These are phyloP conservation scores for Euphydryas editha DNA, from an alignment of 2,888 invertebrate species.

Conservation along the genomic window DNA sequence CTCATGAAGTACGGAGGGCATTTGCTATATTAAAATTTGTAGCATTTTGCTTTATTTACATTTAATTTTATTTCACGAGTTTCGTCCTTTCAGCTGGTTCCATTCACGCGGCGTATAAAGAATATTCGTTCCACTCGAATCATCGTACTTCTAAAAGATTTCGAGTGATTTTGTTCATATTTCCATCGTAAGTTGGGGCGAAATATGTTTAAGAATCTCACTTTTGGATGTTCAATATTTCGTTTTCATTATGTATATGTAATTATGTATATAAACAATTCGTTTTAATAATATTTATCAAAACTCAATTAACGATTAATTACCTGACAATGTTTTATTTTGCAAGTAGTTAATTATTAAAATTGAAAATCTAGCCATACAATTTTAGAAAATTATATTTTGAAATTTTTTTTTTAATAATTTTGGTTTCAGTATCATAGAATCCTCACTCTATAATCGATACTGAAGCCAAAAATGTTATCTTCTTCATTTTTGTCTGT, in stretches of 20 bases:
- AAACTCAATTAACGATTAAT: too few species aligned
- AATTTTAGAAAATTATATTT: too few species aligned
- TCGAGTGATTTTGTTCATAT: slow-evolving; percentile 40
- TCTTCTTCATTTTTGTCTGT: too few species aligned
- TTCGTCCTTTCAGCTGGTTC: slow-evolving; percentile 45
- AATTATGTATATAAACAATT: too few species aligned
- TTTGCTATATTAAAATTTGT: slow-evolving; percentile 30
- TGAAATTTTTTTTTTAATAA: too few species aligned
- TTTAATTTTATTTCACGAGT: slow-evolving; percentile 61
- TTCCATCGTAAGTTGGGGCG: slow-evolving; percentile 24
- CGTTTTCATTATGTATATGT: not conserved
- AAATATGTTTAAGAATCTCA: slow-evolving; percentile 1
- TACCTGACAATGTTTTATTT: too few species aligned
- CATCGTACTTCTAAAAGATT: slow-evolving; percentile 48
- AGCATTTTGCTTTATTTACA: slow-evolving; percentile 49
- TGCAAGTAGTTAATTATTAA: too few species aligned
- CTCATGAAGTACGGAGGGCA: slow-evolving; percentile 3
- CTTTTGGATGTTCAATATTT: not conserved
- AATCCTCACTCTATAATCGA: too few species aligned
- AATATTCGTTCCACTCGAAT: slow-evolving; percentile 59
- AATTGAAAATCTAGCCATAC: too few species aligned
- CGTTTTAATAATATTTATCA: too few species aligned
- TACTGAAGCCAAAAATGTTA: too few species aligned
- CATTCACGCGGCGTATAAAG: slow-evolving; percentile 60
- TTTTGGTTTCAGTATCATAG: too few species aligned